phyloP scores from a whole-genome alignment of 2,113 vertebrate species.

The Menidia beryllina region DNA sequence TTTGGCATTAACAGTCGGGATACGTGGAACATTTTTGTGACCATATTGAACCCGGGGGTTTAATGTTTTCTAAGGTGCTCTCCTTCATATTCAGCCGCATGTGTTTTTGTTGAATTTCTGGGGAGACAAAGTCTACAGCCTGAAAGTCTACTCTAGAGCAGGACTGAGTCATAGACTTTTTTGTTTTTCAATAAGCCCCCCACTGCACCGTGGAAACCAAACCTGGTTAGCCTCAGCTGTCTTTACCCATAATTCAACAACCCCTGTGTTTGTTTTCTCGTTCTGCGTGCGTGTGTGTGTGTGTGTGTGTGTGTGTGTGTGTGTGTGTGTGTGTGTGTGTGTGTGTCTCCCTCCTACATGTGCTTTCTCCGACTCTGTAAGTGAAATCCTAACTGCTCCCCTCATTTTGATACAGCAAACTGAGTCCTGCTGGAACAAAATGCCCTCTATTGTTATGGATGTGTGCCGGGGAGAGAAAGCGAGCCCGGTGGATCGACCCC shows the following conservation, averaged over 20 bases:
- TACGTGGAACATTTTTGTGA: conserved; percentile 83
- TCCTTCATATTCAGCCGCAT: conserved; percentile 73
- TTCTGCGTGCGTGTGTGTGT: conserved; percentile 20
- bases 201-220: conserved; percentile 72
- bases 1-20: conserved; percentile 72
- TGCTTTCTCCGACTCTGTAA: conserved; percentile 60
- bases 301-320: too few relatives aligned
- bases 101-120: conserved; percentile 75
- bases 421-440: conserved; percentile 72
- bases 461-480: conserved; percentile 57
- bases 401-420: conserved; percentile 74
- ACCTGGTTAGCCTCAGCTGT: conserved; percentile 82
- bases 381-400: conserved; percentile 76
- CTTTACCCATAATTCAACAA: conserved; percentile 82
- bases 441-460: conserved; percentile 71
- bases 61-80: conserved; percentile 81
- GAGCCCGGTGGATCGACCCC: conserved; percentile 41
- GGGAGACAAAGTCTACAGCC: conserved; percentile 58
- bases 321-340: not conserved
- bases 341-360: conserved; percentile 24
- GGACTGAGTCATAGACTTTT: conserved; percentile 76
- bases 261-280: conserved; percentile 75
- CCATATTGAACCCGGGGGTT: conserved; percentile 74
- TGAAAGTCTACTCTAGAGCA: conserved; percentile 67
- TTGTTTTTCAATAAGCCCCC: conserved; percentile 80